A percentile compares a stretch with the other conserved stretches of the same genome.
These are phyloP conservation scores for Gopherus flavomarginatus DNA, from an alignment of 2,113 vertebrate species.

Conservation along the genomic window DNA sequence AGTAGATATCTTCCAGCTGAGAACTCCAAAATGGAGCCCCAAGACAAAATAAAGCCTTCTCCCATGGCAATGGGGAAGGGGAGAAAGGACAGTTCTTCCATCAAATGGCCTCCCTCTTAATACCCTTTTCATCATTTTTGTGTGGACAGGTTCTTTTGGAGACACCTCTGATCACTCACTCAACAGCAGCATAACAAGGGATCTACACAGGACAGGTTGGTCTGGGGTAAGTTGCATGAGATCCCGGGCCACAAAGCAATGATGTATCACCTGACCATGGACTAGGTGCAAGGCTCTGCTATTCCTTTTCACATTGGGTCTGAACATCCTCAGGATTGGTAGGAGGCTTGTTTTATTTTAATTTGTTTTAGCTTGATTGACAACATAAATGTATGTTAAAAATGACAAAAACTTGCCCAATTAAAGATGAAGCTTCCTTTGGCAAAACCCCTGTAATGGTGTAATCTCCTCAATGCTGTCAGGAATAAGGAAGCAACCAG, in stretches of 20 bases:
- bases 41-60: too few species aligned
- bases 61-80: neutral
- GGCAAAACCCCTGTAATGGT: fast-evolving
- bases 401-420: neutral
- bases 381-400: neutral
- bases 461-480: neutral
- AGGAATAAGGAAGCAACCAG: neutral
- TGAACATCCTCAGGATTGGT: neutral
- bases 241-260: too few species aligned
- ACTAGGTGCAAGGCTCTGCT: neutral
- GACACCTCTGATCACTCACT: neutral
- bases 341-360: neutral
- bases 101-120: neutral
- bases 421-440: neutral
- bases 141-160: neutral
- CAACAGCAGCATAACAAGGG: neutral
- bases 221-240: neutral
- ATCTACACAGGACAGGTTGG: neutral
- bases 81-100: neutral
- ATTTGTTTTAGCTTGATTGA: neutral
- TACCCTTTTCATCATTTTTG: fast-evolving
- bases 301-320: neutral
- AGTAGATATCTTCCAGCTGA: neutral
- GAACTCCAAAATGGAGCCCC: neutral
- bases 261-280: neutral